Evolutionary conservation across 1,140 invertebrate genomes (phyloP).

Genomic region (Spodoptera litura): DNA sequence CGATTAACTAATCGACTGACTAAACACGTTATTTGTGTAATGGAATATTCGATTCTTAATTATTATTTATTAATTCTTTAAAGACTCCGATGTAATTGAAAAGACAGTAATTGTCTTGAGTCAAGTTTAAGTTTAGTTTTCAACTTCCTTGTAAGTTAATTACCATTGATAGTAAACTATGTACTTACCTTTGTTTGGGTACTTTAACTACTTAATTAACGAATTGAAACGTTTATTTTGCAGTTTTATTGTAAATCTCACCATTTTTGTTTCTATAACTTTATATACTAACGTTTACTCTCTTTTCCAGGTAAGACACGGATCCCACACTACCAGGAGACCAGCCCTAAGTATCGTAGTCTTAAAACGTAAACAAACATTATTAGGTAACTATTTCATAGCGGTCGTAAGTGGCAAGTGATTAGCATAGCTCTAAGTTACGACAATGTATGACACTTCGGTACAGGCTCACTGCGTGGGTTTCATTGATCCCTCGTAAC

Average conservation of each 20-base stretch:
- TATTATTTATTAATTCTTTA: conserved; percentile 10
- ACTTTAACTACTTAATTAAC: neutral
- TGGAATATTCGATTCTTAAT: neutral
- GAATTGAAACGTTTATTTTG: too few species aligned
- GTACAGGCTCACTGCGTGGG: neutral
- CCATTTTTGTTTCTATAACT: too few species aligned
- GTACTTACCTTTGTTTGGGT: neutral
- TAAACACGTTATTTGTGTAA: conserved; percentile 26
- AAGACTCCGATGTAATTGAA: neutral
- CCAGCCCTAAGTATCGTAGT: conserved; percentile 10
- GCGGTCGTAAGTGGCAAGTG: conserved; percentile 43
- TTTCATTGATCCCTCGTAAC: too few species aligned
- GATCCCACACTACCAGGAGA: neutral
- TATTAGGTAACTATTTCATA: conserved; percentile 38
- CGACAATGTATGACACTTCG: conserved; percentile 42
- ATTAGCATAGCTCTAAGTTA: conserved; percentile 50
- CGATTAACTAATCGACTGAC: conserved; percentile 30
- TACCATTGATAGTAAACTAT: neutral
- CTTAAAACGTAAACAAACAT: neutral
- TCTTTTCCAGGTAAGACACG: conserved; percentile 38
- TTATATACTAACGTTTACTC: conserved; percentile 15
- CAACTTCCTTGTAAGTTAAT: neutral
- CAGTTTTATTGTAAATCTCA: neutral
- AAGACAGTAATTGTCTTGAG: neutral
- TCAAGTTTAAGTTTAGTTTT: neutral